Conservation (phyloP, 2,113 vertebrate genomes). For the Piprites chloris region DNA sequence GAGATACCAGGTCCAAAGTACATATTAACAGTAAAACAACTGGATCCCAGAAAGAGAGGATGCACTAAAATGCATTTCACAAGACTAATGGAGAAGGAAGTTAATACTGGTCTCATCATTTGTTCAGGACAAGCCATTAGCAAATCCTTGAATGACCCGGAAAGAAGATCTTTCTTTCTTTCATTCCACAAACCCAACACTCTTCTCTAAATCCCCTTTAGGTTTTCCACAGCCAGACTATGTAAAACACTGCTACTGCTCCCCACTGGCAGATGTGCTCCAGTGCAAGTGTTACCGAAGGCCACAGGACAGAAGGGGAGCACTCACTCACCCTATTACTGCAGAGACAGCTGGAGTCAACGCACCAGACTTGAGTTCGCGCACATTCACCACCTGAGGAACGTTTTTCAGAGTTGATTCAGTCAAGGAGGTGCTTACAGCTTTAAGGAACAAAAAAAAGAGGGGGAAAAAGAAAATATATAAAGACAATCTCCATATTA, state of each 20-base stretch:
- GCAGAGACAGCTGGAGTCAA: conserved; percentile 63
- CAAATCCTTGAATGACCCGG: neutral
- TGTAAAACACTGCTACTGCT: neutral
- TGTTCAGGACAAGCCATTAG: neutral
- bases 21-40: neutral
- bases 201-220: neutral
- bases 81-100: neutral
- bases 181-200: neutral
- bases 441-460: neutral
- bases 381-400: conserved; percentile 90
- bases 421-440: conserved; percentile 77
- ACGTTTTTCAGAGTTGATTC: conserved; percentile 90
- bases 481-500: neutral
- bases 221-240: neutral
- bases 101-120: neutral
- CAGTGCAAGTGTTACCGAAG: neutral
- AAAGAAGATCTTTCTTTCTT: neutral
- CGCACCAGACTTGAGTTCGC: conserved; percentile 81
- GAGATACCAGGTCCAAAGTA: neutral
- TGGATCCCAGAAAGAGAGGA: neutral
- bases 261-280: neutral
- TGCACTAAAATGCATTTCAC: neutral
- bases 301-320: neutral
- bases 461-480: neutral
- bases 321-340: conserved; percentile 75